Base-by-base conservation (phyloP, 2,797 vertebrate species). In the Tarsius wallacei region DNA sequence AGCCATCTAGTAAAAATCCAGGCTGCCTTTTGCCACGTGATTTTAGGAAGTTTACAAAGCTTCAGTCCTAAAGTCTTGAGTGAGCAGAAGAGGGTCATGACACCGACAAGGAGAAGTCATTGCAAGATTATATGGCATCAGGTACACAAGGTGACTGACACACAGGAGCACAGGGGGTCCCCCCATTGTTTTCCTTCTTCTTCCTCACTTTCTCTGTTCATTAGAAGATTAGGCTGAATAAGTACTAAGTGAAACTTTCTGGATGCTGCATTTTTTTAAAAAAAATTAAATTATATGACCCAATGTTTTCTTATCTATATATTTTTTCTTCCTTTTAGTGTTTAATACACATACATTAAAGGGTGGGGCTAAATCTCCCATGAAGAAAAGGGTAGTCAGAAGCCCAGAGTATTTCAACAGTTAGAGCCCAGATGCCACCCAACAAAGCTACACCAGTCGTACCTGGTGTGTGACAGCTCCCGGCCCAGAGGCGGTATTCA, bases 71-170 rank as follows among this genome's bases (percentile, higher is more conserved):
- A 55, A 12, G 24, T 10, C 11, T 6, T 49, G n/a, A 42, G 42
- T 42, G 1, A 11, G 42, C 57, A 61, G 36, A 42, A 71, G 66
- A 71, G 51, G 26, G 55, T 31, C 12, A n/a, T 22, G 31, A 87
- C 14, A 2, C 4, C 26, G 42, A 42, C 21, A 21, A 7, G 0
- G 0, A 73, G 28, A 47, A 59, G 7, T 19, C 5, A 33, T 12
- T 71, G 83, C 3, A 8, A 71, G n/a, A 36, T 28, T 85, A 68
- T 33, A 49, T 4, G 47, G 47, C 24, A 33, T 55, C 16, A 85
- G 51, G 66, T 42, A 59, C 63, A 53, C 13, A 36, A 12, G 24
- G 5, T 33, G 49, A 5, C 82, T 33, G 63, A n/a, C 53, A 36
- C 49, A 68, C 14, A 68, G 31, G 31, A 42, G 7, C 5, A 16